A percentile compares a stretch with the other conserved stretches of the same genome.
phyloP scores from a whole-genome alignment of 2,888 invertebrate genomes.

The Amiota minor region DNA sequence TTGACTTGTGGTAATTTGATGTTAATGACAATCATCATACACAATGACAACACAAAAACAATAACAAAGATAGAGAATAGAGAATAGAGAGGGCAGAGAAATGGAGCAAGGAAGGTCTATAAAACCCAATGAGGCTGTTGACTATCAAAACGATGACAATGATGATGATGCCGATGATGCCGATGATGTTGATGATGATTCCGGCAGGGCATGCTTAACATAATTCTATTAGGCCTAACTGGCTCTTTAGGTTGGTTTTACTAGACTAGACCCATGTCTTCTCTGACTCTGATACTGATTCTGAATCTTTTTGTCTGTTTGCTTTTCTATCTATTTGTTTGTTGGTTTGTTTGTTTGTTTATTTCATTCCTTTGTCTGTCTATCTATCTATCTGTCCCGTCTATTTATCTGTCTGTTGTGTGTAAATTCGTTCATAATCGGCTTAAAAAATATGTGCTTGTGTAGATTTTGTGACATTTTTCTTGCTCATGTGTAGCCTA shows the following conservation, averaged over 20 bases:
- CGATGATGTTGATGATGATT: background rate
- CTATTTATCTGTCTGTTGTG: background rate
- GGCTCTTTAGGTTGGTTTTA: background rate
- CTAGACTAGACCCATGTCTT: too few relatives aligned
- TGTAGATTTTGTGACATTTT: conserved; percentile 21
- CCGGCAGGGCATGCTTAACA: conserved; percentile 54
- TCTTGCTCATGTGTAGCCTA: background rate
- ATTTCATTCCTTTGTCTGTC: background rate
- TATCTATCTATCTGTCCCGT: background rate
- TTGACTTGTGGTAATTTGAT: conserved; percentile 70
- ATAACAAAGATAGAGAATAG: conserved; percentile 27
- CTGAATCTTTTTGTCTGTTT: too few relatives aligned
- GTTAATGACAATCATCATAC: conserved; percentile 68
- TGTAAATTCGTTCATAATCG: conserved; percentile 16
- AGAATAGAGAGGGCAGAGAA: background rate
- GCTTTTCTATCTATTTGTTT: background rate
- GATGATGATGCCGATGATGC: conserved; percentile 39
- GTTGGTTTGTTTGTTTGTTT: conserved; percentile 10
- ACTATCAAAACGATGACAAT: background rate
- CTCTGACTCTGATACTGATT: too few relatives aligned
- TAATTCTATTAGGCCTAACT: conserved; percentile 52
- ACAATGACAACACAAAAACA: conserved; percentile 40
- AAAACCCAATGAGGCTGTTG: background rate
- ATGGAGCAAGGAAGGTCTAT: too few relatives aligned
- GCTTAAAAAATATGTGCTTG: conserved; percentile 25